These are phyloP conservation scores for Drosophila albomicans DNA, from an alignment of 1,140 invertebrate genomes.

Conservation along the genomic window DNA sequence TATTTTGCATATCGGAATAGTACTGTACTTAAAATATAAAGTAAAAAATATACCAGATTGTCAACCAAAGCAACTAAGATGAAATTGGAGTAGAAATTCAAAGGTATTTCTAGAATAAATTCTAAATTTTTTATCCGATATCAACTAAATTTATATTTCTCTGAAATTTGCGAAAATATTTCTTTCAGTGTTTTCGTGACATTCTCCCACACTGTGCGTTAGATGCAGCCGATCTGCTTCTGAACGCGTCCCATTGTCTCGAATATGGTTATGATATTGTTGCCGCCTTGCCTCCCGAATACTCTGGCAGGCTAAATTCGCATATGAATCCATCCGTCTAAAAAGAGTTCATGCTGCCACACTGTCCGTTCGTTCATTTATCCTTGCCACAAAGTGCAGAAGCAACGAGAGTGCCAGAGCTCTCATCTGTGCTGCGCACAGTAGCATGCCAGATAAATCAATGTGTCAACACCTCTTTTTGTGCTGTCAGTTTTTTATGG, in stretches of 20 bases:
- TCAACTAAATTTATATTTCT: too few species aligned
- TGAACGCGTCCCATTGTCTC: slow-evolving; percentile 35
- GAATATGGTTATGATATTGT: slow-evolving; percentile 79
- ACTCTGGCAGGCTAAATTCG: slow-evolving; percentile 35
- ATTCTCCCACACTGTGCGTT: slow-evolving; percentile 39
- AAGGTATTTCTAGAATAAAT: too few species aligned
- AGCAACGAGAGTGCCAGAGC: slow-evolving; percentile 8
- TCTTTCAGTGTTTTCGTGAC: slow-evolving; percentile 11
- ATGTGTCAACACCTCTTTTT: slow-evolving; percentile 85
- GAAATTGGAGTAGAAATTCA: too few species aligned
- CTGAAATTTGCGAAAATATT: neutral
- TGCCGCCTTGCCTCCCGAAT: slow-evolving; percentile 45
- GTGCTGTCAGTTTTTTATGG: slow-evolving; percentile 85
- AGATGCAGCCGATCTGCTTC: slow-evolving; percentile 5
- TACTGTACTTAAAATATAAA: too few species aligned
- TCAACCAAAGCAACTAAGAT: too few species aligned
- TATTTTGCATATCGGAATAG: too few species aligned
- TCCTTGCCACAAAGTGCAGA: slow-evolving; percentile 13
- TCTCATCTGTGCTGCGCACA: slow-evolving; percentile 79
- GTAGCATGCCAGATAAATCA: slow-evolving; percentile 85
- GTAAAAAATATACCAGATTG: too few species aligned
- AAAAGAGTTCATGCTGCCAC: slow-evolving; percentile 2
- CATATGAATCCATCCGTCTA: slow-evolving; percentile 75
- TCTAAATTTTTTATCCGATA: too few species aligned
- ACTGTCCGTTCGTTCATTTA: slow-evolving; percentile 22